Percentiles rank a stretch among this genome's conserved stretches.
Evolutionary conservation across 2,888 invertebrate species (phyloP).

Genomic region (Xestia sexstrigata): DNA sequence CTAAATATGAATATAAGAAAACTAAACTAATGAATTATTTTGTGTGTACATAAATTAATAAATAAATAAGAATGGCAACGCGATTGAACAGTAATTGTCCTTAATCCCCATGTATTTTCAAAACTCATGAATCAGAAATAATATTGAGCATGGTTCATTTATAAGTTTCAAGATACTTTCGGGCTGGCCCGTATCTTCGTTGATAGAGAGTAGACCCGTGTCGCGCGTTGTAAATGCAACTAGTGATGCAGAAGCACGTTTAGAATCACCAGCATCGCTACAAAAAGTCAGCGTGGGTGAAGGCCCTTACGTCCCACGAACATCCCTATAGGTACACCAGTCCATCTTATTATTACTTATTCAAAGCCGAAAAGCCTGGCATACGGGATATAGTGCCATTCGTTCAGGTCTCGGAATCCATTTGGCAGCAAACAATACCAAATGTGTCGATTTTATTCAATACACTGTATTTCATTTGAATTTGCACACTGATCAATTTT

Average conservation of each 20-base stretch:
- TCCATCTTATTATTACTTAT: slow-evolving; percentile 48
- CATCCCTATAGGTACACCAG: slow-evolving; percentile 17
- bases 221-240: no score
- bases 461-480: neutral
- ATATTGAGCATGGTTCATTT: no score
- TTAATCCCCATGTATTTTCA: no score
- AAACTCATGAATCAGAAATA: no score
- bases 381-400: slow-evolving; percentile 4
- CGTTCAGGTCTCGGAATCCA: neutral
- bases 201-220: no score
- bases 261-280: neutral
- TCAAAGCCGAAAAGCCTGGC: slow-evolving; percentile 32
- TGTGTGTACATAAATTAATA: no score
- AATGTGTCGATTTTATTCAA: slow-evolving; percentile 6
- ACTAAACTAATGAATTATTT: no score
- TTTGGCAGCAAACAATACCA: neutral
- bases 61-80: no score
- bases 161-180: no score
- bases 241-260: neutral
- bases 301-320: slow-evolving; percentile 16
- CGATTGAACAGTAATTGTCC: no score
- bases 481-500: neutral
- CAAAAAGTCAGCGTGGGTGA: neutral
- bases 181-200: no score
- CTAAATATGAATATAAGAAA: no score